Base-by-base conservation (phyloP, 2,888 invertebrate genomes). In the Folsomia manolachei region DNA sequence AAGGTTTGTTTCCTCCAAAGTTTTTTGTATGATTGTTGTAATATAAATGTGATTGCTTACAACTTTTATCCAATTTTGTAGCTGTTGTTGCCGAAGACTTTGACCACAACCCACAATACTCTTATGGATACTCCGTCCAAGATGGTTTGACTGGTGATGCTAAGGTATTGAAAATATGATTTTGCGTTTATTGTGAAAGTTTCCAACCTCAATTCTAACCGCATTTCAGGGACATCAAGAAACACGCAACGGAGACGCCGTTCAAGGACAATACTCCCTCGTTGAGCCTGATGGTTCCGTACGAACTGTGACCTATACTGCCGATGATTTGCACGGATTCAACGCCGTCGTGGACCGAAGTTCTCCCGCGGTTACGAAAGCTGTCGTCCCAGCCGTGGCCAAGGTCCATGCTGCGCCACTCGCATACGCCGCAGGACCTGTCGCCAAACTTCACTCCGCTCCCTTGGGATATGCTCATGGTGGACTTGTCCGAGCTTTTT, bases 381-480 rank as follows among this genome's bases (percentile, higher is more conserved):
- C 39, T 14, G 39, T 39, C 39, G 39, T 39, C 39, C 7, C 52
- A 51, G 21, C 69, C 19, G 62, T 72, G 14, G 71, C 26, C 1
- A 61, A 62, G 39, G 71, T 56, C 62, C 27, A 26, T 27, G 72
- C 68, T 51, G 75, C 75, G 69, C 73, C 71, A 62, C 69, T 71
- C 27, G 77, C 74, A 19, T 70, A 71, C 56, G 71, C 74, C 24
- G 75, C 62, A 21, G 73, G 39, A 19, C 60, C 70, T 56, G 70
- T 64, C 24, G 70, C 73, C 39, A 39, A 39, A 14, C 7, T 39
- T 14, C 39, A 39, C 39, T 4, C 39, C 14, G 39, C 39, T 9
- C 39, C 39, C 14, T 39, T 39, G 39, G 39, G 39, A 39, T 39
- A 39, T 39, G 39, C 39, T 14, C 39, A 39, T 14, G 39, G 39